Percentiles rank a stretch among this genome's conserved stretches.
Conservation (phyloP, 2,888 invertebrate genomes). For the Gibbula magus region DNA sequence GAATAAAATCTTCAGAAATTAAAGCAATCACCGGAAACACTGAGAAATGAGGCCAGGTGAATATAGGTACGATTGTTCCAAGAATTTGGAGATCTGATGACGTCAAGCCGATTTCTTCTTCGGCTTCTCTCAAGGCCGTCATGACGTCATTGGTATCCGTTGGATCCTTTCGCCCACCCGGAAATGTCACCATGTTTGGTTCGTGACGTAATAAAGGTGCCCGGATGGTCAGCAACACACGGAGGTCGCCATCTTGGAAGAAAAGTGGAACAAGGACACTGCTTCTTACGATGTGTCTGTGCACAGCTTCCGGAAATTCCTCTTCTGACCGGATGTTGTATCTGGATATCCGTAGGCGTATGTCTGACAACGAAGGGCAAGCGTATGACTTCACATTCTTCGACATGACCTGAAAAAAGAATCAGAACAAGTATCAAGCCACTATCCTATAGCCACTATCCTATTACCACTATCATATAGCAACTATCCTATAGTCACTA, state of each 20-base stretch:
- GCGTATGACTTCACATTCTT: too few relatives aligned
- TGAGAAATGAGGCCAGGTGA: slow-evolving; percentile 55
- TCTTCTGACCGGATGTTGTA: background rate
- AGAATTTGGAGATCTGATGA: slow-evolving; percentile 60
- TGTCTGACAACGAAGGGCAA: too few relatives aligned
- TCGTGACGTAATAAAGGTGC: slow-evolving; percentile 57
- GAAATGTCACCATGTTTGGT: slow-evolving; percentile 68
- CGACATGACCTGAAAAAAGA: too few relatives aligned
- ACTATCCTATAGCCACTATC: too few relatives aligned
- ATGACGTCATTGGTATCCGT: slow-evolving; percentile 59
- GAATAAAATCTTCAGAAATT: slow-evolving; percentile 57
- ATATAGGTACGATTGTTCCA: slow-evolving; percentile 52
- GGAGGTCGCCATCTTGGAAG: slow-evolving; percentile 44
- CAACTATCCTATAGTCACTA: too few relatives aligned
- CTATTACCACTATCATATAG: too few relatives aligned
- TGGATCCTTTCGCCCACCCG: slow-evolving; percentile 68
- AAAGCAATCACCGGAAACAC: slow-evolving; percentile 68
- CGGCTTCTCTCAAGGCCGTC: slow-evolving; percentile 70
- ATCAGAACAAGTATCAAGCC: too few relatives aligned
- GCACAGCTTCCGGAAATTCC: background rate
- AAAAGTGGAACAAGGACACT: slow-evolving; percentile 58
- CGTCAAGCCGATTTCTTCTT: slow-evolving; percentile 71
- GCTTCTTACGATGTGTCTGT: slow-evolving; percentile 26
- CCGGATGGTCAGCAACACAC: slow-evolving; percentile 62
- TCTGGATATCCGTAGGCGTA: background rate